phyloP scores from a whole-genome alignment of 2,888 invertebrate species.

The Heliconius sara region DNA sequence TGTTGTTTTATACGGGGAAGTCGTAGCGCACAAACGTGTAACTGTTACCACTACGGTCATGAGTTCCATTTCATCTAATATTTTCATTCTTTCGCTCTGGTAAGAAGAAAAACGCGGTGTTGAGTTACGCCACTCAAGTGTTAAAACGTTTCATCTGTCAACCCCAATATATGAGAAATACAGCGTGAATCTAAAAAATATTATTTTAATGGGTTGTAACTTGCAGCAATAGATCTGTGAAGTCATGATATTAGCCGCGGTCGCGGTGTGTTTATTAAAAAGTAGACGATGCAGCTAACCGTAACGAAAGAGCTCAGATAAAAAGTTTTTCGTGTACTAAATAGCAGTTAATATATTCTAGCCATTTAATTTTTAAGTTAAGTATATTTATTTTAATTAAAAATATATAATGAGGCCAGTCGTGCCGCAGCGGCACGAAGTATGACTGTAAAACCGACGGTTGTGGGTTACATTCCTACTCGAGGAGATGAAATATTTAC shows the following conservation, averaged over 20 bases:
- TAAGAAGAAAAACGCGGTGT: too few species aligned
- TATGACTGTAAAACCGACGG: too few species aligned
- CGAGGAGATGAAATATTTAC: too few species aligned
- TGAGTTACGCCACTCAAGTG: too few species aligned
- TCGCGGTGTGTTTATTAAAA: constrained; percentile 17
- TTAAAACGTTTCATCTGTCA: too few species aligned
- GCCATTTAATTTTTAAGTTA: neutral
- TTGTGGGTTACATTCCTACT: too few species aligned
- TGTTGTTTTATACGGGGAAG: neutral
- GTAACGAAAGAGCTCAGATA: constrained; percentile 27
- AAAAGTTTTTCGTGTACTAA: neutral
- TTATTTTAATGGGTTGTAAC: constrained; percentile 3
- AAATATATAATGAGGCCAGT: neutral
- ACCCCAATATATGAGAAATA: too few species aligned
- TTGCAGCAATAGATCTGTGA: constrained; percentile 12
- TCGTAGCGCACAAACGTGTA: too few species aligned
- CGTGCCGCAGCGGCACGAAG: too few species aligned
- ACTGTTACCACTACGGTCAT: too few species aligned
- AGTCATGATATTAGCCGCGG: constrained; percentile 8
- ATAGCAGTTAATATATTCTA: constrained; percentile 2
- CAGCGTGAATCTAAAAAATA: neutral
- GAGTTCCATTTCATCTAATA: too few species aligned
- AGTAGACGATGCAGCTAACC: constrained; percentile 25
- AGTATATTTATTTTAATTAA: neutral
- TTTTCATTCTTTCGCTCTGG: too few species aligned